Conservation (phyloP, 2,888 invertebrate species). For the Sthenelais limicola region DNA sequence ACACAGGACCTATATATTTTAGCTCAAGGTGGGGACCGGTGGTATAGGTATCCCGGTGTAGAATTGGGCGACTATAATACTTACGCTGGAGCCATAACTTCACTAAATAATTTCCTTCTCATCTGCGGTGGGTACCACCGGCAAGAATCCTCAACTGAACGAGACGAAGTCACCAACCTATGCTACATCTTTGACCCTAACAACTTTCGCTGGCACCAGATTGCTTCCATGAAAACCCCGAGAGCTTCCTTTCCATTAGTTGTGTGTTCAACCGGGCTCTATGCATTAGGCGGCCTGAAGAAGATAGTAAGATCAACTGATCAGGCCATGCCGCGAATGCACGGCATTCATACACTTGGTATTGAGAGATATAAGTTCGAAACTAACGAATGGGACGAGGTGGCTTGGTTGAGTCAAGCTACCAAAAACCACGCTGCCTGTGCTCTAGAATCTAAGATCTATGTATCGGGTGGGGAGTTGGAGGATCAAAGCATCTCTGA, state of each 20-base stretch:
- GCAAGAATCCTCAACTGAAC: not conserved
- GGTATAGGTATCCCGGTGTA: conserved; percentile 15
- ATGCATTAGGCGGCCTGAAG: conserved; percentile 16
- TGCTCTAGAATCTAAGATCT: conserved; percentile 1
- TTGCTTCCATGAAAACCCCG: conserved; percentile 17
- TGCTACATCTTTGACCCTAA: conserved; percentile 21
- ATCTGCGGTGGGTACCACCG: conserved; percentile 15
- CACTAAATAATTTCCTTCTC: conserved; percentile 12
- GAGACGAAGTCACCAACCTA: conserved; percentile 21
- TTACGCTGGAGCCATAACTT: conserved; percentile 6
- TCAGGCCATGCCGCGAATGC: not conserved
- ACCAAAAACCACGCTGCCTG: conserved; percentile 31
- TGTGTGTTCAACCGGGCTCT: conserved; percentile 15
- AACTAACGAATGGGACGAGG: conserved; percentile 11
- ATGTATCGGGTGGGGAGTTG: conserved; percentile 24
- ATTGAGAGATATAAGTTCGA: conserved; percentile 20
- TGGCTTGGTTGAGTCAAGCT: conserved; percentile 24
- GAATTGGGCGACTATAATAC: not conserved
- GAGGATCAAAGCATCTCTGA: conserved; percentile 29
- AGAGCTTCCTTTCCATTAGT: conserved; percentile 15
- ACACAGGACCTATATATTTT: conserved; percentile 5
- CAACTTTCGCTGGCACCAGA: not conserved
- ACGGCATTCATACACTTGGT: conserved; percentile 23
- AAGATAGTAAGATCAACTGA: conserved; percentile 6
- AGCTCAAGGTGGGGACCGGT: conserved; percentile 1